Conservation (phyloP, 2,113 vertebrate genomes). For the Percopsis transmontana region DNA sequence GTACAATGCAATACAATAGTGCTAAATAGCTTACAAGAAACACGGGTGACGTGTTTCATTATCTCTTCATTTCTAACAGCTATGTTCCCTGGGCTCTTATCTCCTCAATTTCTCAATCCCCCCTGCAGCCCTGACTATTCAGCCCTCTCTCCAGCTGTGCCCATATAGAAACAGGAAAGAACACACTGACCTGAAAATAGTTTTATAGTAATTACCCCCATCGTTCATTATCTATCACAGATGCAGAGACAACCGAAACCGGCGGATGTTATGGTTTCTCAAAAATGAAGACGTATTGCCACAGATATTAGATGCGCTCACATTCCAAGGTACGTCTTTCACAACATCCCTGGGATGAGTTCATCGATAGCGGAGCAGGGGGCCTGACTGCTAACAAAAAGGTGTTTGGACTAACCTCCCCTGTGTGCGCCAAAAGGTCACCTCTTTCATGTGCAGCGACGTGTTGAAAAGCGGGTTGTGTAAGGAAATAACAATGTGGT, state of each 20-base stretch:
- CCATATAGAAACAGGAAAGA: conserved; percentile 53
- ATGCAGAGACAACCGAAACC: conserved; percentile 71
- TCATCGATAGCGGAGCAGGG: conserved; percentile 54
- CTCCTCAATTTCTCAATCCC: conserved; percentile 24
- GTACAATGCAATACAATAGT: not conserved
- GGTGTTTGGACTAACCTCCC: conserved; percentile 68
- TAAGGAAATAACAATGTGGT: conserved; percentile 64
- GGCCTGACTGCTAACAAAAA: conserved; percentile 53
- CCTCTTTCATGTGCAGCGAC: conserved; percentile 59
- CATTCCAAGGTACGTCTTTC: conserved; percentile 56
- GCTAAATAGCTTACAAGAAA: conserved; percentile 5
- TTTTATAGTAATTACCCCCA: conserved; percentile 55
- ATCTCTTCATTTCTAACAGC: conserved; percentile 30
- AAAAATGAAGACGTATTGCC: conserved; percentile 59
- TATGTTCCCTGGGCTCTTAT: conserved; percentile 41
- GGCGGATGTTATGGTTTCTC: conserved; percentile 70
- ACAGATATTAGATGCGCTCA: conserved; percentile 62
- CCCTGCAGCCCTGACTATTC: conserved; percentile 15
- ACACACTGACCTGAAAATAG: conserved; percentile 49
- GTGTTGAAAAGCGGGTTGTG: conserved; percentile 58
- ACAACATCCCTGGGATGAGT: conserved; percentile 62
- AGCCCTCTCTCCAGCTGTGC: conserved; percentile 23
- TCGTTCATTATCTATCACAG: conserved; percentile 69
- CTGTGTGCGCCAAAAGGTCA: conserved; percentile 53
- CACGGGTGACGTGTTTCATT: conserved; percentile 9